Percentiles rank a stretch among this genome's conserved stretches.
These are phyloP conservation scores for Coracias cyanogaster DNA, from an alignment of 2,797 vertebrate species.

Conservation along the genomic window DNA sequence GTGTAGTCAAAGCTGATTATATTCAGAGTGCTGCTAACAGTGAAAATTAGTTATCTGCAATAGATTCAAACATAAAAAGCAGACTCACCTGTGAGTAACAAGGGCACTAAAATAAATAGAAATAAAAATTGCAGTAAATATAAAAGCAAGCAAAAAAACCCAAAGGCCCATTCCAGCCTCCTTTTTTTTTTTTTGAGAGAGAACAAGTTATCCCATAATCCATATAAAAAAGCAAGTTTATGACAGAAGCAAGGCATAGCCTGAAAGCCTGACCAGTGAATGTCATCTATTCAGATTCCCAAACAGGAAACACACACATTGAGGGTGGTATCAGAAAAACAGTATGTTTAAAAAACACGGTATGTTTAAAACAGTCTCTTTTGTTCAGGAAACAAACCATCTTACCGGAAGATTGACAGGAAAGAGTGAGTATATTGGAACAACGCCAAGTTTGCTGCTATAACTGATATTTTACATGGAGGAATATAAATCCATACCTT, in stretches of 20 bases:
- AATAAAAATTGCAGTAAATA: neutral
- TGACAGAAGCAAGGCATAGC: neutral
- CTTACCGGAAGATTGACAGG: neutral
- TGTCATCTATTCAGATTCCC: too few relatives aligned
- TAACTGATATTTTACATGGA: neutral
- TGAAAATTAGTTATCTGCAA: neutral
- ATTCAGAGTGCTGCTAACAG: neutral
- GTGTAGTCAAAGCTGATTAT: neutral
- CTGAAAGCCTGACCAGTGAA: neutral
- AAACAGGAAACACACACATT: neutral
- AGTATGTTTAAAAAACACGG: rapidly evolving
- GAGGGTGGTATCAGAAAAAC: neutral
- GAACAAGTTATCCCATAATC: neutral
- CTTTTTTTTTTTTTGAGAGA: neutral
- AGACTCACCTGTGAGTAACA: neutral
- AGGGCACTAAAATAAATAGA: too few relatives aligned
- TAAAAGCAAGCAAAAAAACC: neutral
- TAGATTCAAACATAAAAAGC: neutral
- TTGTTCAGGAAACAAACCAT: neutral
- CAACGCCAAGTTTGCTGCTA: neutral
- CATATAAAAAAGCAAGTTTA: neutral
- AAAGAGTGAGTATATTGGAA: neutral
- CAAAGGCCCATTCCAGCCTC: neutral
- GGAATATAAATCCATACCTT: conserved; percentile 51
- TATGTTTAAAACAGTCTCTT: neutral